These are phyloP conservation scores for Heliconius nattereri DNA, from an alignment of 1,140 invertebrate species.

Conservation along the genomic window DNA sequence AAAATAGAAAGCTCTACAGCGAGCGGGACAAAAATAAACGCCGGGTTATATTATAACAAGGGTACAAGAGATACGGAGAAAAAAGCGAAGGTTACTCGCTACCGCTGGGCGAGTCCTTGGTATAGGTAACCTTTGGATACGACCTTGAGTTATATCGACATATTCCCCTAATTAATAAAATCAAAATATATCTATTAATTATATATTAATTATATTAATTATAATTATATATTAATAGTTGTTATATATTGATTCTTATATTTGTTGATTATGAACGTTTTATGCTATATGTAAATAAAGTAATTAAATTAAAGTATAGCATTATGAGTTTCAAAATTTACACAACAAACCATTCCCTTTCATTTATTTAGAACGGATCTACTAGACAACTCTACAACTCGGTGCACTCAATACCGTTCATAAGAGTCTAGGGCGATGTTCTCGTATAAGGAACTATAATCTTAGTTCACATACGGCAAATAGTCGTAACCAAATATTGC, in stretches of 20 bases:
- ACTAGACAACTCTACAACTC: conserved; percentile 47
- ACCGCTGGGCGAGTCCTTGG: conserved; percentile 55
- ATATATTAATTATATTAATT: too few species aligned
- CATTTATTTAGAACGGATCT: conserved; percentile 48
- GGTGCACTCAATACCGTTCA: conserved; percentile 50
- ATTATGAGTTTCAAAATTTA: background rate
- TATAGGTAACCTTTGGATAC: conserved; percentile 50
- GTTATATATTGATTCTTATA: background rate
- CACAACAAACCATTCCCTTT: conserved; percentile 1
- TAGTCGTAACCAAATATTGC: conserved; percentile 48
- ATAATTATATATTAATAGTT: too few species aligned
- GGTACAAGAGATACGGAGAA: conserved; percentile 37
- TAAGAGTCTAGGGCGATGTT: conserved; percentile 41
- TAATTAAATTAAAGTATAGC: background rate
- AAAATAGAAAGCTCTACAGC: conserved; percentile 31
- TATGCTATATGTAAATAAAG: too few species aligned
- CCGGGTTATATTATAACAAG: conserved; percentile 31
- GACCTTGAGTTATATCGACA: conserved; percentile 52
- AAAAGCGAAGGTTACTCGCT: conserved; percentile 52
- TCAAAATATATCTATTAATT: too few species aligned
- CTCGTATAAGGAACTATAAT: conserved; percentile 49
- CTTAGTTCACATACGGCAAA: conserved; percentile 42
- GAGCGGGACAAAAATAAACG: conserved; percentile 43
- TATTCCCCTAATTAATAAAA: background rate
- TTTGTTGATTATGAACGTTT: background rate